Evolutionary conservation across 30 jellyfish, hydroid and myxozoan species (phyloP).

Genomic region (Pelagia noctiluca): DNA sequence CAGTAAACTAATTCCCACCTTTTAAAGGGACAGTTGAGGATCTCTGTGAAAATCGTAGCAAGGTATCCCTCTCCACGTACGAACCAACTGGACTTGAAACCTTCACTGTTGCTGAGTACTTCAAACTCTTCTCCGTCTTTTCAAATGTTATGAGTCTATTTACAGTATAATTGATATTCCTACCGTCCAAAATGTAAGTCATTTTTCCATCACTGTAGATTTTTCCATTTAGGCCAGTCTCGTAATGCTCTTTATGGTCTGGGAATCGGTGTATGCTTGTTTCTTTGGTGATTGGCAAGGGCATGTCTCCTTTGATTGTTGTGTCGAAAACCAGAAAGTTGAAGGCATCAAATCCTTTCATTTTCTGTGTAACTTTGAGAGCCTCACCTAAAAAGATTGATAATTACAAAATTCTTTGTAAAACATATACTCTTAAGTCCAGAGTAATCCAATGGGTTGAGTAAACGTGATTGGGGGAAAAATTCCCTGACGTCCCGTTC

Average conservation of each 20-base stretch:
- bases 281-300: slow-evolving; percentile 48
- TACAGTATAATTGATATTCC: slow-evolving; percentile 33
- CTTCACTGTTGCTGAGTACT: slow-evolving; percentile 34
- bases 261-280: slow-evolving; percentile 30
- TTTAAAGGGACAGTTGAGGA: neutral
- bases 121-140: neutral
- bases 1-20: slow-evolving; percentile 6
- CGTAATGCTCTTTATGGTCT: slow-evolving; percentile 47
- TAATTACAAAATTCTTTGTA: too few species aligned
- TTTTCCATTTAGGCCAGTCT: slow-evolving; percentile 12
- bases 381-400: slow-evolving; percentile 55
- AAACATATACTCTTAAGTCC: too few species aligned
- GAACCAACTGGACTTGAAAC: slow-evolving; percentile 23
- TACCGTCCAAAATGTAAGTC: slow-evolving; percentile 37
- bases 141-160: slow-evolving; percentile 42
- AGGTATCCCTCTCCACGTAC: neutral
- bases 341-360: slow-evolving; percentile 73
- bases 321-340: slow-evolving; percentile 67
- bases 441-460: too few species aligned
- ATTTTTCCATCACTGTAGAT: slow-evolving; percentile 60
- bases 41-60: slow-evolving; percentile 40
- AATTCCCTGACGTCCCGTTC: too few species aligned
- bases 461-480: too few species aligned
- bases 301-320: slow-evolving; percentile 56
- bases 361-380: slow-evolving; percentile 53